A percentile compares a stretch with the other conserved stretches of the same genome.
Conservation (phyloP, 2,888 invertebrate species). For the Stenoptilia bipunctidactyla region DNA sequence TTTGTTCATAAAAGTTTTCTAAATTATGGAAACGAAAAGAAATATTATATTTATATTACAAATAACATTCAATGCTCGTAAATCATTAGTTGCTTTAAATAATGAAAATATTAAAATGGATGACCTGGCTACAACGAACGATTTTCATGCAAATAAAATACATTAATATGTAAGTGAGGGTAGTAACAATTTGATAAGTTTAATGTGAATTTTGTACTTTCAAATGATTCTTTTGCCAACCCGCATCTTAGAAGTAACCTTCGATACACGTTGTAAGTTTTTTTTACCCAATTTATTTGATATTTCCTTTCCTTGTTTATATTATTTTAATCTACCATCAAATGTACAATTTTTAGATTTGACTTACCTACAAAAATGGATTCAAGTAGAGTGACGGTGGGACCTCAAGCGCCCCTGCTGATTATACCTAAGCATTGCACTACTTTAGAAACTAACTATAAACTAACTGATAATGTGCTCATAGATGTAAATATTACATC, state of each 20-base stretch:
- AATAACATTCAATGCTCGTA: too few species aligned
- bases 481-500: constrained; percentile 42
- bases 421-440: constrained; percentile 46
- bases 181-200: too few species aligned
- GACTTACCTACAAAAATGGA: constrained; percentile 28
- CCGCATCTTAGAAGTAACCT: neutral
- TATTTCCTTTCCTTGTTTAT: constrained; percentile 19
- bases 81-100: too few species aligned
- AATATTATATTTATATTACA: too few species aligned
- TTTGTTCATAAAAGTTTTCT: too few species aligned
- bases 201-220: constrained; percentile 9
- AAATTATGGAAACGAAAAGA: too few species aligned
- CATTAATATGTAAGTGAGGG: too few species aligned
- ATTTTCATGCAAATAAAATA: too few species aligned
- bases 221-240: neutral
- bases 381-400: constrained; percentile 19
- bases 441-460: constrained; percentile 35
- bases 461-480: constrained; percentile 37
- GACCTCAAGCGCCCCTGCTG: constrained; percentile 34
- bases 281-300: neutral
- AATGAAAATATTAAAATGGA: too few species aligned
- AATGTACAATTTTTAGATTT: neutral
- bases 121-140: too few species aligned
- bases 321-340: neutral
- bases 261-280: constrained; percentile 2